Evolutionary conservation across 2,113 vertebrate genomes (phyloP).

Genomic region (Syrmaticus mikado): DNA sequence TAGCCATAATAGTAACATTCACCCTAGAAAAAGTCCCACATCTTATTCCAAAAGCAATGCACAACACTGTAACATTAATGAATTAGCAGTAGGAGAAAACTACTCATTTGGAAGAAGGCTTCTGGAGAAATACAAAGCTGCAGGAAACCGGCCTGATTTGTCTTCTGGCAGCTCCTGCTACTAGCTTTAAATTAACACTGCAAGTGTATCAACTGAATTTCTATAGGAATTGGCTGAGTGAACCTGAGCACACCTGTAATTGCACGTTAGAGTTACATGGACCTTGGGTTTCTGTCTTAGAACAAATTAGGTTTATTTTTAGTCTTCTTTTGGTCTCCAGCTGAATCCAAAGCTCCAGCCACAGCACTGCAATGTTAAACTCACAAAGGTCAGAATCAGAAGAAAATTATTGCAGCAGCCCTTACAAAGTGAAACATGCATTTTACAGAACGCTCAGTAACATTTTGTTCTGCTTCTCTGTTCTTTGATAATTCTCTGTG

Average conservation of each 20-base stretch:
- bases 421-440: not conserved
- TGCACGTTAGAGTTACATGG: not conserved
- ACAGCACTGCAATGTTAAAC: not conserved
- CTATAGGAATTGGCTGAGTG: not conserved
- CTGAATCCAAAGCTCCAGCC: not conserved
- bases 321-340: not conserved
- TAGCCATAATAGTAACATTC: not conserved
- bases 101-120: slow-evolving; percentile 34
- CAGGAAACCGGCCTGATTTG: slow-evolving; percentile 1
- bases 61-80: not conserved
- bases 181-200: slow-evolving; percentile 21
- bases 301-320: slow-evolving; percentile 48
- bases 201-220: not conserved
- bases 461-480: not conserved
- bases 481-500: not conserved
- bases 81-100: slow-evolving; percentile 15
- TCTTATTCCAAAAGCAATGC: not conserved
- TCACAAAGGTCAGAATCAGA: slow-evolving; percentile 31
- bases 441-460: not conserved
- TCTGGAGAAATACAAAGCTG: not conserved
- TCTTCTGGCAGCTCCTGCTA: not conserved
- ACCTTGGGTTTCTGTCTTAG: not conserved
- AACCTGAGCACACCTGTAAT: slow-evolving; percentile 12
- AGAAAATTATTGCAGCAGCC: not conserved
- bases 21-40: not conserved